phyloP scores from a whole-genome alignment of 1,140 invertebrate species.

The Nebria ingens region DNA sequence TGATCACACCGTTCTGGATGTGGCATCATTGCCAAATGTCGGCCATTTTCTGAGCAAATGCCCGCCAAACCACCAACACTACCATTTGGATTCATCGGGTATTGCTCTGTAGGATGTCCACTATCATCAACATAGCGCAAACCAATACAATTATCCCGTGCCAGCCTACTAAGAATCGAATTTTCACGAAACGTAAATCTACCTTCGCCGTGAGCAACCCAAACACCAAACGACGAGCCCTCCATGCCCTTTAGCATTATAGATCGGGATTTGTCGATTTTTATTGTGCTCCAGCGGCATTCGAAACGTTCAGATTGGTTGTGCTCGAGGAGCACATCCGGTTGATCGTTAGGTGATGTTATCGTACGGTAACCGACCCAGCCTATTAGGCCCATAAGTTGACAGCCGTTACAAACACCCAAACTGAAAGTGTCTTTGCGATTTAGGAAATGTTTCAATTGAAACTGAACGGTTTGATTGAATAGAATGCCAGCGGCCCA shows the following conservation, averaged over 20 bases:
- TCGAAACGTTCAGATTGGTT: conserved; percentile 85
- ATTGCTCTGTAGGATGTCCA: conserved; percentile 61
- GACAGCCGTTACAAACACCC: conserved; percentile 96
- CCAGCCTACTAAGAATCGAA: conserved; percentile 44
- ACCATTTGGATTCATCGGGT: conserved; percentile 93
- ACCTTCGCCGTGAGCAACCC: conserved; percentile 97
- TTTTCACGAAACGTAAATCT: conserved; percentile 49
- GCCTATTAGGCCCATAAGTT: conserved; percentile 81
- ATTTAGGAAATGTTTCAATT: conserved; percentile 61
- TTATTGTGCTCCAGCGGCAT: conserved; percentile 80
- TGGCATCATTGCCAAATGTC: conserved; percentile 96
- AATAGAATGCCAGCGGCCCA: conserved; percentile 90
- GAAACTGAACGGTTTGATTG: conserved; percentile 47
- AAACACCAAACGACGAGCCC: conserved; percentile 75
- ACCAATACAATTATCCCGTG: conserved; percentile 53
- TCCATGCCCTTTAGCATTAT: conserved; percentile 87
- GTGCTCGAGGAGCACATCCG: conserved; percentile 67
- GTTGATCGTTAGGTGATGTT: conserved; percentile 29
- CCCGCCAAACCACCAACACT: conserved; percentile 76
- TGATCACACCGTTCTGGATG: conserved; percentile 87
- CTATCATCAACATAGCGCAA: conserved; percentile 78
- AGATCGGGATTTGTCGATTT: conserved; percentile 48
- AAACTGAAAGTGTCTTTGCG: conserved; percentile 84
- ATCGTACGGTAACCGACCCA: conserved; percentile 49
- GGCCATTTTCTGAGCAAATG: conserved; percentile 77